A percentile compares a stretch with the other conserved stretches of the same genome.
phyloP scores from a whole-genome alignment of 2,113 vertebrate genomes.

The Dasyurus viverrinus region DNA sequence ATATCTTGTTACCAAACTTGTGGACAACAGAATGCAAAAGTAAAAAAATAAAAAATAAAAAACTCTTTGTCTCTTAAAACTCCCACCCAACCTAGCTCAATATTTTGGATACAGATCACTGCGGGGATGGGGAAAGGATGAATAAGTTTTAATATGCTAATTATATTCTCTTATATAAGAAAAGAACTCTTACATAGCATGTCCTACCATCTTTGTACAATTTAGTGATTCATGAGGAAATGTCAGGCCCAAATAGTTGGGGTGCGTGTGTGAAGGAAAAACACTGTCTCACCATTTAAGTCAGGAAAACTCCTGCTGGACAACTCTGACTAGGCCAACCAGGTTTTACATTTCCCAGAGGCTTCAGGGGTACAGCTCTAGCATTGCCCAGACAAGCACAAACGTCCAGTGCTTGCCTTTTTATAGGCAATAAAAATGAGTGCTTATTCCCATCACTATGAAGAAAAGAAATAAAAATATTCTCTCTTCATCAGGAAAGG shows the following conservation, averaged over 20 bases:
- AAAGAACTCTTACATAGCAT: neutral
- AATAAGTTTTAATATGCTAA: neutral
- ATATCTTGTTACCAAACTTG: too few species aligned
- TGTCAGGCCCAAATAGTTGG: neutral
- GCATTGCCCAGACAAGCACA: neutral
- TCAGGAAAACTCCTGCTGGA: conserved; percentile 16
- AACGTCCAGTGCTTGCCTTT: neutral
- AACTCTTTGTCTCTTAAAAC: too few species aligned
- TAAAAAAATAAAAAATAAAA: too few species aligned
- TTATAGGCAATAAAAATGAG: conserved; percentile 36
- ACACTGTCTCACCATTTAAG: conserved; percentile 18
- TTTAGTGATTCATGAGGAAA: neutral
- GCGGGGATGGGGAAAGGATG: neutral
- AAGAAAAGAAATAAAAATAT: conserved; percentile 27
- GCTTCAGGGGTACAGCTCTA: conserved; percentile 35
- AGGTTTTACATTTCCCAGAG: conserved; percentile 40
- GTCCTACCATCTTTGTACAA: neutral
- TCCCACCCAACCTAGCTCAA: too few species aligned
- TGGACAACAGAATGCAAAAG: too few species aligned
- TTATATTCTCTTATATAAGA: neutral
- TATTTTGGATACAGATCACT: too few species aligned
- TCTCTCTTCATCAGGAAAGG: neutral
- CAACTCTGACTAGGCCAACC: conserved; percentile 27
- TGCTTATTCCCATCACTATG: neutral
- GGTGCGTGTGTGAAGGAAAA: conserved; percentile 13